phyloP scores from a whole-genome alignment of 2,888 invertebrate genomes.

The Choreutis nemorana region DNA sequence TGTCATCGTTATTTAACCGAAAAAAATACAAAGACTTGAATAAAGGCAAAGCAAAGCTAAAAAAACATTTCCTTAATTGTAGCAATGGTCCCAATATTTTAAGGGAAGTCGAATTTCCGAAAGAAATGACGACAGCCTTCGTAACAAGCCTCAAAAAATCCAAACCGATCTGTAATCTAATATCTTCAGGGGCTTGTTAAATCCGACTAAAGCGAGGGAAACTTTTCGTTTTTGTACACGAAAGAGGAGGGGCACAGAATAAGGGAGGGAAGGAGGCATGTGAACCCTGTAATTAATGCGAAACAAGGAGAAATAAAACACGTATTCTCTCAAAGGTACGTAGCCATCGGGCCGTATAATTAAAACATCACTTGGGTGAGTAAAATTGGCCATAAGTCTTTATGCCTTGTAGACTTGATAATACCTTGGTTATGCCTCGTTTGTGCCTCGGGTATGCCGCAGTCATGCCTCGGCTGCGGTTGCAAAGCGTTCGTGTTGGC shows the following conservation, averaged over 20 bases:
- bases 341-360: constrained; percentile 33
- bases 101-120: too few species aligned
- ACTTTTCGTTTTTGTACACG: constrained; percentile 36
- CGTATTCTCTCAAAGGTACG: constrained; percentile 18
- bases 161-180: constrained; percentile 15
- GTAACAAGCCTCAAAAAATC: constrained; percentile 12
- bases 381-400: constrained; percentile 21
- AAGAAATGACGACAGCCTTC: too few species aligned
- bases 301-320: constrained; percentile 37
- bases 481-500: too few species aligned
- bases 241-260: constrained; percentile 22
- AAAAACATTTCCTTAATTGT: too few species aligned
- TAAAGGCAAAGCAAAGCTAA: too few species aligned
- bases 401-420: constrained; percentile 7
- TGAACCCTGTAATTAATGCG: constrained; percentile 40
- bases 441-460: not conserved
- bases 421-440: not conserved
- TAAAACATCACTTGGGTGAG: constrained; percentile 32
- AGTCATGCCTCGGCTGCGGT: not conserved
- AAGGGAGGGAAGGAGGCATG: constrained; percentile 14
- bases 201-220: constrained; percentile 18
- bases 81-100: too few species aligned
- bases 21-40: too few species aligned
- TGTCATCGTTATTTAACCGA: too few species aligned
- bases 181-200: constrained; percentile 26